phyloP scores from a whole-genome alignment of 2,797 vertebrate species.

The Carapus acus region DNA sequence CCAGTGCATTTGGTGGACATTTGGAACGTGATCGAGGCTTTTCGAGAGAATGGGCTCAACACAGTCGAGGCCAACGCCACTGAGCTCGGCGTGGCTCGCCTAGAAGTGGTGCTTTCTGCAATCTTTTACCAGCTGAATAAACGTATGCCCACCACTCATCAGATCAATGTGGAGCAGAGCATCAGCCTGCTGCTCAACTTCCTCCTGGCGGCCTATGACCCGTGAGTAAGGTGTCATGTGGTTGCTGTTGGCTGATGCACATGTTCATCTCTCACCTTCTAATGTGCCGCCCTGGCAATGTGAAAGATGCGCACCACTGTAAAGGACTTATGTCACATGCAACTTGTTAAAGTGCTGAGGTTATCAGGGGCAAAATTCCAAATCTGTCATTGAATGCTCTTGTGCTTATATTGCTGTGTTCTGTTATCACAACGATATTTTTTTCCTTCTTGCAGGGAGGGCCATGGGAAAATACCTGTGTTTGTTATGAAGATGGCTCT shows the following conservation, averaged over 20 bases:
- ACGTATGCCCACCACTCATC: constrained; percentile 95
- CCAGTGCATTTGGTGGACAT: constrained; percentile 97
- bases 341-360: background rate
- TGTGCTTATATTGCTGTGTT: no score
- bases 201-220: constrained; percentile 91
- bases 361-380: constrained; percentile 1
- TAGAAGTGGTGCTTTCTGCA: constrained; percentile 91
- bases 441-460: constrained; percentile 80
- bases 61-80: constrained; percentile 83
- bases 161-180: constrained; percentile 93
- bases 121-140: constrained; percentile 98
- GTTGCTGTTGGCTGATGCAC: constrained; percentile 10
- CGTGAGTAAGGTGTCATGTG: constrained; percentile 75
- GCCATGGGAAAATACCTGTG: constrained; percentile 88
- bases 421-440: constrained; percentile 8
- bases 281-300: constrained; percentile 25
- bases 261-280: constrained; percentile 29
- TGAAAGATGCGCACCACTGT: constrained; percentile 21
- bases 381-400: no score
- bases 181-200: constrained; percentile 95
- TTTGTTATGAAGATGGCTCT: constrained; percentile 93
- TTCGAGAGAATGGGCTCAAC: constrained; percentile 91
- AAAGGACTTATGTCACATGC: constrained; percentile 10
- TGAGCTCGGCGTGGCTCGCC: constrained; percentile 85
- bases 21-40: constrained; percentile 96